Evolutionary conservation across 2,797 vertebrate species (phyloP).

Genomic region (Coranthus polyacanthus): DNA sequence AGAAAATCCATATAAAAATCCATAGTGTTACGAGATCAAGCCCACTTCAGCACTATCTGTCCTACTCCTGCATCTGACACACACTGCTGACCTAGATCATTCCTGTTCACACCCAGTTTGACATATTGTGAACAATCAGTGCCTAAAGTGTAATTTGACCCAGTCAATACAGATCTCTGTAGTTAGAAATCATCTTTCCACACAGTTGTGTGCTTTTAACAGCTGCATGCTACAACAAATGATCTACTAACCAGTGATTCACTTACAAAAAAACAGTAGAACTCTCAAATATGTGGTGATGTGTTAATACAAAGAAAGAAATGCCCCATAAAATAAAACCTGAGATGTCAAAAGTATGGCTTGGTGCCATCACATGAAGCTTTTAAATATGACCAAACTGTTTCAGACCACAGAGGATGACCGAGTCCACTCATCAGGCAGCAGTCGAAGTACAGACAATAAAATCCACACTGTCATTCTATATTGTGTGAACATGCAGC

Average conservation of each 20-base stretch:
- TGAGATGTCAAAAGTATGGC: background rate
- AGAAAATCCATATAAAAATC: conserved; percentile 58
- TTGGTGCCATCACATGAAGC: background rate
- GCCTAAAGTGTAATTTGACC: conserved; percentile 19
- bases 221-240: background rate
- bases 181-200: background rate
- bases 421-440: background rate
- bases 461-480: conserved; percentile 35
- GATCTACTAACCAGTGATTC: background rate
- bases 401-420: background rate
- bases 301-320: background rate
- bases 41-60: conserved; percentile 14
- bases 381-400: background rate
- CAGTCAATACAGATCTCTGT: conserved; percentile 2
- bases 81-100: conserved; percentile 60
- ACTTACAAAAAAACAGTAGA: background rate
- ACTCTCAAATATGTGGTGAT: background rate
- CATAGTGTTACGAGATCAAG: background rate
- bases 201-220: background rate
- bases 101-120: conserved; percentile 48
- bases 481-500: conserved; percentile 30
- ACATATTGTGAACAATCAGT: conserved; percentile 37
- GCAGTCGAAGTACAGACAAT: background rate
- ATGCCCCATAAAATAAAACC: background rate
- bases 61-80: background rate